A percentile compares a stretch with the other conserved stretches of the same genome.
phyloP scores from a whole-genome alignment of 2,797 vertebrate genomes.

The Natrix natrix region DNA sequence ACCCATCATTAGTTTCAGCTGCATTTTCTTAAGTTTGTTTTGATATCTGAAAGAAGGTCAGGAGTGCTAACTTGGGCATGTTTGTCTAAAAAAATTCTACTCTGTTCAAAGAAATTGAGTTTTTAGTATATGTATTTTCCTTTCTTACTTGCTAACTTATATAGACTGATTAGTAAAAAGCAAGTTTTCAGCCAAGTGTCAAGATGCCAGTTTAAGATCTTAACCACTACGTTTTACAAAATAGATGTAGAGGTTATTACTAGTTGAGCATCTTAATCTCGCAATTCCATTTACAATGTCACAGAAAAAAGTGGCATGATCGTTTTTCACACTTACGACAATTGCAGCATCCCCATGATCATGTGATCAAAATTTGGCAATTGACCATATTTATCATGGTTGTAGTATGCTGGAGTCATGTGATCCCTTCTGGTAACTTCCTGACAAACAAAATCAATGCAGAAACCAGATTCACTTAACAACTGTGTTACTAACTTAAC shows the following conservation, averaged over 20 bases:
- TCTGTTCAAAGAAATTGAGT: neutral
- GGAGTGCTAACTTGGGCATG: neutral
- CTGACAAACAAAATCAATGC: neutral
- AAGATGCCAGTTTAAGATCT: slow-evolving; percentile 13
- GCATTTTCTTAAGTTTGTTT: neutral
- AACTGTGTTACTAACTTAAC: neutral
- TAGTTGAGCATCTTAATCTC: neutral
- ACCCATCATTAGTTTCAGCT: neutral
- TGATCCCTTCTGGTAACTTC: neutral
- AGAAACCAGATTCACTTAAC: neutral
- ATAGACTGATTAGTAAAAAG: neutral
- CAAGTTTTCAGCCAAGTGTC: neutral
- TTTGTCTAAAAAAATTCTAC: neutral
- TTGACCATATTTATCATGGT: neutral
- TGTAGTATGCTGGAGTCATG: neutral
- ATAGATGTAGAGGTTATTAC: neutral
- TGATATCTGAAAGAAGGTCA: neutral
- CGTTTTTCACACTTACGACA: neutral
- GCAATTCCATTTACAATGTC: neutral
- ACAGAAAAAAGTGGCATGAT: neutral
- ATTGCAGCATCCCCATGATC: neutral
- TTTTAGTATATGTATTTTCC: neutral
- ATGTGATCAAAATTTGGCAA: neutral
- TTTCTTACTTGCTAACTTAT: neutral
- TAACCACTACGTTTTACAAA: neutral